A percentile compares a stretch with the other conserved stretches of the same genome.
These are phyloP conservation scores for Metaphire vulgaris DNA, from an alignment of 1,140 invertebrate genomes.

Conservation along the genomic window DNA sequence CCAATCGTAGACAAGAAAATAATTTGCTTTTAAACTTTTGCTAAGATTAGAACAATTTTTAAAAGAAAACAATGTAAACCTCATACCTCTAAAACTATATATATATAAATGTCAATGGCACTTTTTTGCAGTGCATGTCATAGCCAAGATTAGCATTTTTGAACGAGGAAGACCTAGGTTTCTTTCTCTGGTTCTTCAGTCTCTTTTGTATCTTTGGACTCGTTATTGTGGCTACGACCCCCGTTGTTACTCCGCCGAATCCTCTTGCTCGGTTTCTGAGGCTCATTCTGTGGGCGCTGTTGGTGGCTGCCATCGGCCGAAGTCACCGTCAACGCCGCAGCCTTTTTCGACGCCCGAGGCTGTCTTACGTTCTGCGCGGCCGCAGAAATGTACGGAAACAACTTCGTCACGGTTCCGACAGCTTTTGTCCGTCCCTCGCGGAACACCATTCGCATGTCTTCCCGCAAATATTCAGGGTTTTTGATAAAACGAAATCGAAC, in stretches of 20 bases:
- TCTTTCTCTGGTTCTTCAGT: not conserved
- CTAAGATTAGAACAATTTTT: too few species aligned
- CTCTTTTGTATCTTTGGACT: too few species aligned
- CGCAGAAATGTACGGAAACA: constrained; percentile 47
- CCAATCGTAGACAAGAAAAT: too few species aligned
- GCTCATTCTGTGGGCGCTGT: constrained; percentile 39
- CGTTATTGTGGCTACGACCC: not conserved
- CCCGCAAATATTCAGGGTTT: constrained; percentile 90
- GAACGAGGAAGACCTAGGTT: too few species aligned
- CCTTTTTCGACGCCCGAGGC: constrained; percentile 45
- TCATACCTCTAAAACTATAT: too few species aligned
- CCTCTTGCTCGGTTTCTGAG: constrained; percentile 49
- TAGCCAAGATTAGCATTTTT: too few species aligned
- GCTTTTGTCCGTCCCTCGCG: constrained; percentile 97
- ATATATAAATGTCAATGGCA: too few species aligned
- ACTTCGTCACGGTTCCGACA: constrained; percentile 60
- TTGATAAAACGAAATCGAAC: constrained; percentile 94
- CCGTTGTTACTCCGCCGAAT: constrained; percentile 4
- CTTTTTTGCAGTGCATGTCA: too few species aligned
- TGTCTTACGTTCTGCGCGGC: constrained; percentile 47
- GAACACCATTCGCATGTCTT: constrained; percentile 87
- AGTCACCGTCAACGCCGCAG: too few species aligned
- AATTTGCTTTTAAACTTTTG: too few species aligned
- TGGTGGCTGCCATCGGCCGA: too few species aligned
- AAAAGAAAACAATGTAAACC: too few species aligned